phyloP scores from a whole-genome alignment of 1,140 invertebrate genomes.

The Lepidurus apus region DNA sequence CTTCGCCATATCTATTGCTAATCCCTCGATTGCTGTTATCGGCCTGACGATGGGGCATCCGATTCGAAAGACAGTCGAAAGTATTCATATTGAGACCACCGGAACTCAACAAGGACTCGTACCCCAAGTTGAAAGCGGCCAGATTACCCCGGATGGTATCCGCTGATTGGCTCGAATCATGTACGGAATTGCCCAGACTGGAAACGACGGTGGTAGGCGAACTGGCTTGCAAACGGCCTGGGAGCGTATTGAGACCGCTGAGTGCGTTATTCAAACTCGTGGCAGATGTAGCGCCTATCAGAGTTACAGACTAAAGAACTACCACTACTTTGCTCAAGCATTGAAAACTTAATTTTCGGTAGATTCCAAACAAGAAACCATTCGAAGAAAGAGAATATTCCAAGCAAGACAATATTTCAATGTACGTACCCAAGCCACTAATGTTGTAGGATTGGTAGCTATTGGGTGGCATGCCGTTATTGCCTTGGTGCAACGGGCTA shows the following conservation, averaged over 20 bases:
- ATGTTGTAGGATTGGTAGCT: background rate
- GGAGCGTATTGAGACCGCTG: conserved; percentile 1
- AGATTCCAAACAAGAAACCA: no score
- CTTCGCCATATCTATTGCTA: conserved; percentile 5
- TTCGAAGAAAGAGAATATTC: no score
- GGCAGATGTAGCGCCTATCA: background rate
- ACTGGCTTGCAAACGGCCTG: background rate
- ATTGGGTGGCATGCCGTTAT: background rate
- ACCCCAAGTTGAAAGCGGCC: conserved; percentile 1
- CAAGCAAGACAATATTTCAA: background rate
- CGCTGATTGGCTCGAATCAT: background rate
- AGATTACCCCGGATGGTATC: background rate
- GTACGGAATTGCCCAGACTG: background rate
- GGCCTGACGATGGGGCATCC: background rate
- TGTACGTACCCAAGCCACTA: conserved; percentile 13
- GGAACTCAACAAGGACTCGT: conserved; percentile 18
- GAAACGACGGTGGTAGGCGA: background rate
- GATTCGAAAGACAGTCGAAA: background rate
- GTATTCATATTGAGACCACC: conserved; percentile 15
- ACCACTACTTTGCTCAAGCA: no score
- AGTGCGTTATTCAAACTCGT: background rate
- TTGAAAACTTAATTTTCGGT: no score
- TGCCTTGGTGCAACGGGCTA: background rate
- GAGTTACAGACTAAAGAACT: background rate
- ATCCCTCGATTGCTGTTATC: conserved; percentile 9